Conservation (phyloP, 92 coral and sea anemone species). For the Nematostella vectensis region DNA sequence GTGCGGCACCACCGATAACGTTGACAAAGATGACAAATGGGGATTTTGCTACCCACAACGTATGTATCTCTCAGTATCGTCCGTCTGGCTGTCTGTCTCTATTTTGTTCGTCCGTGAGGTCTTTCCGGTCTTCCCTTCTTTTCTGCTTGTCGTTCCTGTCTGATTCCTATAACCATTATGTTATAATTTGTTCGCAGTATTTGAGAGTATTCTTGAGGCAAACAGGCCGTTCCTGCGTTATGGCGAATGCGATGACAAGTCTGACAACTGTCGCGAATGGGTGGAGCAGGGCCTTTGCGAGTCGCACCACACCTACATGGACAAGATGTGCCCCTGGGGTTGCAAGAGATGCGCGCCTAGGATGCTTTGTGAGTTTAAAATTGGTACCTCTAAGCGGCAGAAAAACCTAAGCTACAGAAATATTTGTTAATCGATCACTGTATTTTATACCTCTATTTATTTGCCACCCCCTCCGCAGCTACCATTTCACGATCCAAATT, state of each 20-base stretch:
- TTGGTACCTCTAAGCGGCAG: neutral
- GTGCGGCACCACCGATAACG: conserved; percentile 36
- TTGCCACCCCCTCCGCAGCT: too few species aligned
- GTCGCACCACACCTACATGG: neutral
- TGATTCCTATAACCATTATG: too few species aligned
- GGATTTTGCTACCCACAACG: conserved; percentile 35
- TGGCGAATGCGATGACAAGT: conserved; percentile 50
- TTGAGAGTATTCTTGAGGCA: conserved; percentile 10
- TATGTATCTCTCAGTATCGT: too few species aligned
- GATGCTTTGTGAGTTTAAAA: conserved; percentile 24
- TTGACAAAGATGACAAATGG: conserved; percentile 34
- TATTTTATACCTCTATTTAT: too few species aligned
- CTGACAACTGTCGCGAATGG: conserved; percentile 14
- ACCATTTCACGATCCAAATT: too few species aligned
- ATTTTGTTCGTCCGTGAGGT: too few species aligned
- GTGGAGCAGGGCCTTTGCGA: conserved; percentile 30
- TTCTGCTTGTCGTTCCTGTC: too few species aligned
- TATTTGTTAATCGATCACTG: too few species aligned
- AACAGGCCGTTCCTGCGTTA: conserved; percentile 19
- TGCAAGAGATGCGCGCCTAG: conserved; percentile 42
- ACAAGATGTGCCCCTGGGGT: conserved; percentile 36
- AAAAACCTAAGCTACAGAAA: too few species aligned
- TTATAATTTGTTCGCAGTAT: conserved; percentile 33
- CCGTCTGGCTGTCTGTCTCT: too few species aligned
- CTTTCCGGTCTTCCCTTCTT: too few species aligned